Evolutionary conservation across 2,113 vertebrate species (phyloP), one percentile per base, ranked within the genome.

Genomic region (Dicaeum eximium): DNA sequence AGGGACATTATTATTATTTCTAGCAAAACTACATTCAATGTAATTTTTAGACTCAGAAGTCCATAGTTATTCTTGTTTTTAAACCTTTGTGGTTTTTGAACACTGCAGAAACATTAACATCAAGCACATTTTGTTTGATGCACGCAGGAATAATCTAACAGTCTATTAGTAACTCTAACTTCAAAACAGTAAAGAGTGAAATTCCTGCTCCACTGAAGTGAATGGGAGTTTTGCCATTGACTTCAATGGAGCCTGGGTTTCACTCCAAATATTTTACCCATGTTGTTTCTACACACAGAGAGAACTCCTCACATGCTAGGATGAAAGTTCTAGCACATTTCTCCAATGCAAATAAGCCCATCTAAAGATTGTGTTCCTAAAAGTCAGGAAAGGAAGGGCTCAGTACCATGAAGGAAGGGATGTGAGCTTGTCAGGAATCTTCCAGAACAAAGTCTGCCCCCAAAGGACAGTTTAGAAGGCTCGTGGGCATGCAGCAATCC

Each of bases 1-100:
- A 95, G 91, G 89, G 96, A 92, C 57, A 96, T 88, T 94, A 90
- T 97, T 96, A 89, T 97, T 96, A 97, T 97, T 97, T 93, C 94
- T 92, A 95, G 86, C 67, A 88, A 96, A 58, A 67, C 60, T 90
- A 86, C 89, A 78, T 71, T 96, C 92, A 95, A 94, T 38, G 40
- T 67, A 53, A 95, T 7, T 71, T 86, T 80, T 65, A 51, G 50
- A 73, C 40, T 82, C 62, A 86, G 69, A 65, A 62, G n/a, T 64
- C 75, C 72, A 47, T 7, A 56, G 88, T 65, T 79, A 86, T 84
- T 95, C 91, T 57, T 81, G 64, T 64, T 95, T 95, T 91, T 69
- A 73, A 94, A 87, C 60, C 64, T 84, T 61, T 80, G 80, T n/a
- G 86, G 93, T 50, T 61, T 95, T 69, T 69, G 50, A 96, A 81